Evolutionary conservation across 2,888 invertebrate genomes (phyloP), one percentile per base, ranked within the genome.

Genomic region (Eustalomyia histrio): DNA sequence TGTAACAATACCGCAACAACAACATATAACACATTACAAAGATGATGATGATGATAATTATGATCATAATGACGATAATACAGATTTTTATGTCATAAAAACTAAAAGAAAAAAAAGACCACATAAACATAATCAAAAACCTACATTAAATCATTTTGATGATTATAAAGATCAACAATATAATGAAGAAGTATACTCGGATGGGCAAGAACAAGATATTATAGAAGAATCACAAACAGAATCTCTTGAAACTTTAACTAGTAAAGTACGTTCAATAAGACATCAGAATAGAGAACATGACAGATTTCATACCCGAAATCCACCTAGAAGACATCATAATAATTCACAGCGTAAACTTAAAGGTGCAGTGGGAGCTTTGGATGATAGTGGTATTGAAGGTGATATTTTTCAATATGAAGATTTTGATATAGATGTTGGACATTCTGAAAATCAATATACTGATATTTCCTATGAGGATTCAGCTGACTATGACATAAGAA

Each of bases 361-460:
- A 14, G 78, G 81, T 18, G 71, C 61, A 12, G 18, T 47, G 3
- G 69, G 69, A 1, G 1, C 18, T 8, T 57, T 60, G 5, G 76
- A 73, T 63, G 84, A 83, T 29, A 85, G 84, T 24, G 50, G 39
- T 1, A 47, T 87, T n/a, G 88, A 88, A 7, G 88, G 86, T 2
- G 88, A 90, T 33, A 60, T 84, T 0, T 87, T 87, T 65, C 90
- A 90, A 75, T 89, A 90, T 74, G 89, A 89, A 61, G 89, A 90
- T 29, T 87, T 88, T 10, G 89, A 90, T n/a, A 73, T 87, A 0
- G 89, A 89, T 3, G 82, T 82, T 4, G 69, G 53, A 69, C 75
- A 72, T 14, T 24, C 33, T 6, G 84, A 85, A 9, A 83, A 83
- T 4, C 83, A 83, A n/a, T 83, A 83, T 50, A 39, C 63, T 17